These are phyloP conservation scores for Hypotaenidia philippensis DNA, from an alignment of 2,797 vertebrate genomes.

Conservation along the genomic window DNA sequence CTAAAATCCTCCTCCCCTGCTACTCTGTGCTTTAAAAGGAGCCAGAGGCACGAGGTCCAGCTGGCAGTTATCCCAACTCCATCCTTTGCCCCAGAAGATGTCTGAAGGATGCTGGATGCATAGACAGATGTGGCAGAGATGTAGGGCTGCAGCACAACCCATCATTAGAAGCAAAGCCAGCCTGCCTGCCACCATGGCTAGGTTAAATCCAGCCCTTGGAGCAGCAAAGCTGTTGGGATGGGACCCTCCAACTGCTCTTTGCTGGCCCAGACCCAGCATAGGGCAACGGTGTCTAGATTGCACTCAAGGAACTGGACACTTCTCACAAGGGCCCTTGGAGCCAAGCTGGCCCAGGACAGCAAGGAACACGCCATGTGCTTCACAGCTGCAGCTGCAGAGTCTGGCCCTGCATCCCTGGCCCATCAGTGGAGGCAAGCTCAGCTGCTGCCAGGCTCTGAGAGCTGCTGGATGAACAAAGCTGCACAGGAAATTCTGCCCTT, in stretches of 20 bases:
- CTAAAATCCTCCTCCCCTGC: neutral
- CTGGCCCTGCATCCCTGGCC: neutral
- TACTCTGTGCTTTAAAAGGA: neutral
- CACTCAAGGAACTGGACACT: neutral
- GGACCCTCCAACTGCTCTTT: neutral
- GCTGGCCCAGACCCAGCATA: rapidly evolving
- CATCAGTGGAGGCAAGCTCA: neutral
- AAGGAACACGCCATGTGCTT: rapidly evolving
- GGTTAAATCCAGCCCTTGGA: neutral
- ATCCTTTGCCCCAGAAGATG: neutral
- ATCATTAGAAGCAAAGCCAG: neutral
- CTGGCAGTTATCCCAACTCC: neutral
- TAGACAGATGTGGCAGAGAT: neutral
- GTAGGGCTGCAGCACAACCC: neutral
- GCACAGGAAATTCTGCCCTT: neutral
- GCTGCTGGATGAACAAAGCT: neutral
- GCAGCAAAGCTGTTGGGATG: neutral
- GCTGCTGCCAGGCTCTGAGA: neutral
- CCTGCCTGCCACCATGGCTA: rapidly evolving
- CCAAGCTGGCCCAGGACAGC: neutral
- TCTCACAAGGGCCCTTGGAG: neutral
- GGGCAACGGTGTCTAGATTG: rapidly evolving
- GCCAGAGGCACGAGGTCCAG: neutral
- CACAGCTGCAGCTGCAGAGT: rapidly evolving
- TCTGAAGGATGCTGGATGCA: neutral